Evolutionary conservation across 2,888 invertebrate species (phyloP).

Genomic region (Luperina nickerlii): DNA sequence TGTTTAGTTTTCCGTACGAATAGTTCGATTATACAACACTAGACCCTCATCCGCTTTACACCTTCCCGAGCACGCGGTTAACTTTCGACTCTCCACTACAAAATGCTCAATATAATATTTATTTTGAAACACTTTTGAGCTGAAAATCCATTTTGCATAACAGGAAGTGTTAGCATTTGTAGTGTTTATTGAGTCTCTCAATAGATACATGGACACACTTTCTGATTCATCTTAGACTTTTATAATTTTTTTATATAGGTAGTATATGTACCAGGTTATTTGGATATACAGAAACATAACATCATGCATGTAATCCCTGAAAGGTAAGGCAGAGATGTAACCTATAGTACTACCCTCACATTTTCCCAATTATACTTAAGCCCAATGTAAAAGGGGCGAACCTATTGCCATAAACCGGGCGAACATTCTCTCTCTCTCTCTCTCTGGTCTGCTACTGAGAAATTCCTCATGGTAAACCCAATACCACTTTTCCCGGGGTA

Average conservation of each 20-base stretch:
- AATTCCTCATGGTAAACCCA: too few relatives aligned
- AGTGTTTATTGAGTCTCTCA: not conserved
- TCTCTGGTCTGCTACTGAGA: too few relatives aligned
- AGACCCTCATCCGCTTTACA: constrained; percentile 1
- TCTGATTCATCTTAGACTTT: not conserved
- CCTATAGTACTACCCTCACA: too few relatives aligned
- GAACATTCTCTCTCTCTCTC: too few relatives aligned
- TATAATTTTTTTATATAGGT: not conserved
- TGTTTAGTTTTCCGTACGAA: constrained; percentile 23
- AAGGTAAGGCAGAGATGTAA: too few relatives aligned
- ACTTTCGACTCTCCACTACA: not conserved
- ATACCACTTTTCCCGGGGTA: too few relatives aligned
- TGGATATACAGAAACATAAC: not conserved
- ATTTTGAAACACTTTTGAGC: constrained; percentile 7
- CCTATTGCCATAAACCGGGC: too few relatives aligned
- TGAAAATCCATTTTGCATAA: constrained; percentile 22
- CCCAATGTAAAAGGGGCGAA: too few relatives aligned
- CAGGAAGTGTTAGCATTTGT: not conserved
- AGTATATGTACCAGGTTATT: not conserved
- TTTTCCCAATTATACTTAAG: too few relatives aligned
- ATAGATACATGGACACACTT: not conserved
- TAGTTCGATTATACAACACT: constrained; percentile 13
- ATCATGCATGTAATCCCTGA: too few relatives aligned
- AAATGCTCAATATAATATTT: constrained; percentile 22
- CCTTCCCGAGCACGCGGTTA: constrained; percentile 10